Evolutionary conservation across 2,888 invertebrate genomes (phyloP).

Genomic region (Byasa hedistus): DNA sequence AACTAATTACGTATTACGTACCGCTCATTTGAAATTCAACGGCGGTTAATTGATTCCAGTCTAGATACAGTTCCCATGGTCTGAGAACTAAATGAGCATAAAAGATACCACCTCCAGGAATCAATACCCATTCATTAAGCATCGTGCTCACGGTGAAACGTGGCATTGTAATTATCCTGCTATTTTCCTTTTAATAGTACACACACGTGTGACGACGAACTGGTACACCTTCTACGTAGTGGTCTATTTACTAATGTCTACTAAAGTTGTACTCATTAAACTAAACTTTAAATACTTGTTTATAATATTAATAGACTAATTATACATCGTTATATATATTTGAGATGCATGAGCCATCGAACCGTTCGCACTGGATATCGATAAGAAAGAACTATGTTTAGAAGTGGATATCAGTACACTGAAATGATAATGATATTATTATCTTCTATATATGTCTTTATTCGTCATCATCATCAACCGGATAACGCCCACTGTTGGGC

Average conservation of each 20-base stretch:
- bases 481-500: too few species aligned
- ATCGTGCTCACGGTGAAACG: slow-evolving; percentile 6
- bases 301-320: background rate
- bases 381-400: too few species aligned
- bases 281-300: too few species aligned
- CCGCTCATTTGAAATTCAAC: slow-evolving; percentile 15
- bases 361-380: too few species aligned
- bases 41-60: slow-evolving; percentile 3
- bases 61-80: slow-evolving; percentile 17
- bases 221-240: background rate
- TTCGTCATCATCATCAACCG: too few species aligned
- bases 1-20: background rate
- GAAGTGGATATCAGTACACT: too few species aligned
- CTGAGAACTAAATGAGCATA: slow-evolving; percentile 1
- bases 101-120: slow-evolving; percentile 10
- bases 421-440: too few species aligned
- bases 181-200: slow-evolving; percentile 8
- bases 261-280: too few species aligned
- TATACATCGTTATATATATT: too few species aligned
- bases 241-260: too few species aligned
- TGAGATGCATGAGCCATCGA: too few species aligned
- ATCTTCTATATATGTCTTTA: too few species aligned
- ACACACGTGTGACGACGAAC: slow-evolving; percentile 4
- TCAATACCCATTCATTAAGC: slow-evolving; percentile 23
- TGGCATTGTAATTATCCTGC: slow-evolving; percentile 11